phyloP scores from a whole-genome alignment of 2,888 invertebrate genomes.

The Cryptus armator region DNA sequence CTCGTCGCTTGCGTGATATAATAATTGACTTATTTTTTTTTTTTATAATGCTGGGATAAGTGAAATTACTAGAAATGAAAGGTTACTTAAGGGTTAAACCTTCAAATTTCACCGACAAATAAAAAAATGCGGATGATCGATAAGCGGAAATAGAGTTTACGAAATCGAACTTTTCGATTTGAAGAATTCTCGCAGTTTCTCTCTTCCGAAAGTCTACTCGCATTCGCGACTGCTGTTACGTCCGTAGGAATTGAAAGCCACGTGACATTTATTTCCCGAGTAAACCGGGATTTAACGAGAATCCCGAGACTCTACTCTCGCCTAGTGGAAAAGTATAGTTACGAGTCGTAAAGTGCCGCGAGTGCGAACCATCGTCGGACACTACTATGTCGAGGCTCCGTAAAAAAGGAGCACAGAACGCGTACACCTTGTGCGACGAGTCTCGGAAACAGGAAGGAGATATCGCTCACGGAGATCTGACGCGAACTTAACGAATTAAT shows the following conservation, averaged over 20 bases:
- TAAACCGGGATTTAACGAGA: constrained; percentile 59
- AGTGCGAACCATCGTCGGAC: constrained; percentile 21
- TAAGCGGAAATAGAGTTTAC: constrained; percentile 31
- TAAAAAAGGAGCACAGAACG: neutral
- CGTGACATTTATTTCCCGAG: constrained; percentile 59
- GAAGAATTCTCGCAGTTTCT: neutral
- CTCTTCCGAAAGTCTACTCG: neutral
- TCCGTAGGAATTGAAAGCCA: constrained; percentile 38
- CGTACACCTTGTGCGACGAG: neutral
- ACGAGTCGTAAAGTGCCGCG: constrained; percentile 47
- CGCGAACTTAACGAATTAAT: neutral
- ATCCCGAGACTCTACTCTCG: constrained; percentile 27
- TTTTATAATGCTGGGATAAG: neutral
- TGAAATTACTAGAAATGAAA: neutral
- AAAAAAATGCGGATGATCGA: neutral
- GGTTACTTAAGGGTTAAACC: neutral
- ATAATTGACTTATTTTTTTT: neutral
- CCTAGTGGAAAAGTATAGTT: constrained; percentile 11
- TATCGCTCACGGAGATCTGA: neutral
- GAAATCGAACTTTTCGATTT: constrained; percentile 20
- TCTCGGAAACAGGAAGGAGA: neutral
- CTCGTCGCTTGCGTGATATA: neutral
- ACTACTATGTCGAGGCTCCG: constrained; percentile 17
- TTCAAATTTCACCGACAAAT: neutral
- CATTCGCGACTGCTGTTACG: constrained; percentile 5